A percentile compares a stretch with the other conserved stretches of the same genome.
phyloP scores from a whole-genome alignment of 2,888 invertebrate species.

The Empis livida region DNA sequence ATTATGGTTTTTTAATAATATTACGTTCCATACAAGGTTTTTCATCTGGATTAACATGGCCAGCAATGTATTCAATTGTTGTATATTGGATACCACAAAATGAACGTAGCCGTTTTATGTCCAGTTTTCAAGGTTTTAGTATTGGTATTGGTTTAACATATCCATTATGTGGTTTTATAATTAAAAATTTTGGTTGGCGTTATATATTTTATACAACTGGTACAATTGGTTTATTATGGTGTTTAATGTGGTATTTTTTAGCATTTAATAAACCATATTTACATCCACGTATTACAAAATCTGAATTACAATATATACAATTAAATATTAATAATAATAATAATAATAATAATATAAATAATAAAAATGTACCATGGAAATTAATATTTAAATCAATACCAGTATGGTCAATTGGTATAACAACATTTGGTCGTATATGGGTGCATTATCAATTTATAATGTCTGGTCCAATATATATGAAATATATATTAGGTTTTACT shows the following conservation, averaged over 20 bases:
- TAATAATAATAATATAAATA: constrained; percentile 15
- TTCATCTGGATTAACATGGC: constrained; percentile 61
- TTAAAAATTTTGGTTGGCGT: constrained; percentile 53
- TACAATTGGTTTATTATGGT: constrained; percentile 49
- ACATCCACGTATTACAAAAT: constrained; percentile 52
- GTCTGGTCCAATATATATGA: constrained; percentile 58
- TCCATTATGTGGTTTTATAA: constrained; percentile 55
- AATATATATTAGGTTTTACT: constrained; percentile 51
- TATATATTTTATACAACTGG: constrained; percentile 59
- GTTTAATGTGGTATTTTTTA: constrained; percentile 52
- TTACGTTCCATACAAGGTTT: constrained; percentile 54
- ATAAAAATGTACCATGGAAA: constrained; percentile 48
- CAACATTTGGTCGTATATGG: constrained; percentile 64
- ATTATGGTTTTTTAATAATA: constrained; percentile 46
- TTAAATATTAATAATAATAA: constrained; percentile 42
- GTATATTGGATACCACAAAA: constrained; percentile 60
- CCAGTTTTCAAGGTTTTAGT: constrained; percentile 62
- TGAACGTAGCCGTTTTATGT: constrained; percentile 60
- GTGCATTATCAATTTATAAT: constrained; percentile 60
- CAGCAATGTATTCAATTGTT: constrained; percentile 61
- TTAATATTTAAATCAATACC: constrained; percentile 49
- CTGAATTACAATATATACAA: constrained; percentile 53
- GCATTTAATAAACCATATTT: constrained; percentile 54
- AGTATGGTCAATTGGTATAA: constrained; percentile 57
- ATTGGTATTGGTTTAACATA: constrained; percentile 61